Conservation (phyloP, 2,113 vertebrate species). For the Sarotherodon lohbergeri region DNA sequence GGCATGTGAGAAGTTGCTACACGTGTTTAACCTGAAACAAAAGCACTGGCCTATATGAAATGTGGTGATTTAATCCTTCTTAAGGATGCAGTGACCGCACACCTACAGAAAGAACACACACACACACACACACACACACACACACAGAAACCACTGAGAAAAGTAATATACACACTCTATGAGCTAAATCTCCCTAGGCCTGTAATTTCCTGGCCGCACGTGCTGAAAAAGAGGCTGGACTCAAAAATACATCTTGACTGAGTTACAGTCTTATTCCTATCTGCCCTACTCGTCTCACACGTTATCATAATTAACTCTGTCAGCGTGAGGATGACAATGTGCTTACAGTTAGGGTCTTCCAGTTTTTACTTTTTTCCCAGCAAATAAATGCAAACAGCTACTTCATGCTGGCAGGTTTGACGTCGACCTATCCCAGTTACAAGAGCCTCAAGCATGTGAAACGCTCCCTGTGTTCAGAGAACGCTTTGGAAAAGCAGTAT, state of each 20-base stretch:
- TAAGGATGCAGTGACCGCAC: background rate
- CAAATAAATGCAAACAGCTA: background rate
- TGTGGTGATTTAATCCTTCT: background rate
- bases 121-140: background rate
- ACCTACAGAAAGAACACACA: background rate
- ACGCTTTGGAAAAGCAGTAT: conserved; percentile 34
- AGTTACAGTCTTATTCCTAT: background rate
- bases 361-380: background rate
- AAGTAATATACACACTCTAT: background rate
- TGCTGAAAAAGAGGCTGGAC: conserved; percentile 6
- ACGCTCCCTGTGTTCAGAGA: background rate
- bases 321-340: background rate
- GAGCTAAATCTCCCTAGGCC: conserved; percentile 7
- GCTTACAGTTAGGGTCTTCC: background rate
- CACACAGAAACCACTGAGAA: conserved; percentile 20
- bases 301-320: background rate
- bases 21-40: background rate
- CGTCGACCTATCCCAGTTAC: background rate
- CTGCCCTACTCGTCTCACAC: background rate
- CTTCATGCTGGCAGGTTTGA: background rate
- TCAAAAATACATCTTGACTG: conserved; percentile 24
- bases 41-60: background rate
- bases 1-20: background rate
- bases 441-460: background rate
- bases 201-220: conserved; percentile 40